These are phyloP conservation scores for Drosophila sordidula DNA, from an alignment of 2,888 invertebrate genomes.

Conservation along the genomic window DNA sequence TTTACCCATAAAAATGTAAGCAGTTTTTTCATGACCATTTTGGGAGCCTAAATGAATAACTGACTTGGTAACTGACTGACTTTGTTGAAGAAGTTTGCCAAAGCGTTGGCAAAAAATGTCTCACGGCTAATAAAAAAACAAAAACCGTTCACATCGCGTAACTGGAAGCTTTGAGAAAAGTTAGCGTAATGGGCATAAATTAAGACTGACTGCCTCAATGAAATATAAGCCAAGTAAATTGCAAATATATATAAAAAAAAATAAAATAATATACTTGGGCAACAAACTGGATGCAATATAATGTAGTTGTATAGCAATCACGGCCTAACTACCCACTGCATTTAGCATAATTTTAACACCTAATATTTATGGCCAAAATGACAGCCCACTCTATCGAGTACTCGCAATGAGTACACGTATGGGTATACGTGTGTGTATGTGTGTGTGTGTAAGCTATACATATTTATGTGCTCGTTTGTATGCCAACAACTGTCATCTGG, in stretches of 20 bases:
- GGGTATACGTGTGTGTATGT: constrained; percentile 1
- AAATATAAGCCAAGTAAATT: constrained; percentile 34
- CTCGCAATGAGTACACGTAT: constrained; percentile 24
- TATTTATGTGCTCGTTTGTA: constrained; percentile 64
- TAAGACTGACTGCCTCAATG: constrained; percentile 45
- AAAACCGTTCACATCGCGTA: constrained; percentile 27
- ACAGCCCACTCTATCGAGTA: constrained; percentile 51
- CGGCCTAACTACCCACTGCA: constrained; percentile 59
- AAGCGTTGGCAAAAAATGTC: constrained; percentile 42
- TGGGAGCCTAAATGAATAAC: constrained; percentile 64
- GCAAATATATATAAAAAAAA: constrained; percentile 4
- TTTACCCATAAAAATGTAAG: constrained; percentile 62
- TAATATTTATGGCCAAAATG: constrained; percentile 65
- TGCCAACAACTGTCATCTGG: constrained; percentile 63
- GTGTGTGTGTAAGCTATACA: constrained; percentile 33
- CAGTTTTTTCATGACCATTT: constrained; percentile 60
- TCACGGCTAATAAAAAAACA: constrained; percentile 24
- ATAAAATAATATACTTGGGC: constrained; percentile 20
- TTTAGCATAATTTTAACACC: constrained; percentile 68
- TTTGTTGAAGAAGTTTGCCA: constrained; percentile 57
- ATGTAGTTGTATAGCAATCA: constrained; percentile 49
- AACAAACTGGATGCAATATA: constrained; percentile 45
- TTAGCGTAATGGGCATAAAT: constrained; percentile 43
- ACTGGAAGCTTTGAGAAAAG: constrained; percentile 51
- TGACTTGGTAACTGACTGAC: constrained; percentile 43